These are phyloP conservation scores for Cyclopterus lumpus DNA, from an alignment of 2,797 vertebrate species.

Conservation along the genomic window DNA sequence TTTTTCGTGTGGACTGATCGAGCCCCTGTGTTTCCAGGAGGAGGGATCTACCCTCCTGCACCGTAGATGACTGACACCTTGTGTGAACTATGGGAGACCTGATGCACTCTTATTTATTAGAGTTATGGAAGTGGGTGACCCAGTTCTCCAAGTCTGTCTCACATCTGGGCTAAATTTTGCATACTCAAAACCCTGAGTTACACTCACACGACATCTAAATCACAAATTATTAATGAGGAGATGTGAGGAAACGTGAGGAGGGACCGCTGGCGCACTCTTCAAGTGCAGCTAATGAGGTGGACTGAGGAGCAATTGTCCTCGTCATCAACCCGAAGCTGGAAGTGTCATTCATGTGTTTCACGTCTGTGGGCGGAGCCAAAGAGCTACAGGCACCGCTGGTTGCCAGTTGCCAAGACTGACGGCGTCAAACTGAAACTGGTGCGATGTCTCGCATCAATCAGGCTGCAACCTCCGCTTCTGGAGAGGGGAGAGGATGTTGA, in stretches of 20 bases:
- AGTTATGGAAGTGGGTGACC: slow-evolving; percentile 56
- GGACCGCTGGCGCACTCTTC: background rate
- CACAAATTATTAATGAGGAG: slow-evolving; percentile 21
- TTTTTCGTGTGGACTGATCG: background rate
- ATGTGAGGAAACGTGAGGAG: slow-evolving; percentile 7
- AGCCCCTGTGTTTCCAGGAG: background rate
- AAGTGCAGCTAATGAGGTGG: slow-evolving; percentile 13
- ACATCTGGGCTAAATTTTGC: slow-evolving; percentile 57
- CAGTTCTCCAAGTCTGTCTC: slow-evolving; percentile 51
- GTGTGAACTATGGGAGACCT: slow-evolving; percentile 17
- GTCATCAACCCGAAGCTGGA: background rate
- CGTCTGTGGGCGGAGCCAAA: background rate
- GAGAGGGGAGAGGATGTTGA: too few relatives aligned
- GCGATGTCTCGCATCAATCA: background rate
- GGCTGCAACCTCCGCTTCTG: too few relatives aligned
- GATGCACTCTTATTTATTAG: slow-evolving; percentile 19
- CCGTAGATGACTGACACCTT: slow-evolving; percentile 1
- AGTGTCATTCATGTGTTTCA: background rate
- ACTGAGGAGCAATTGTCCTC: background rate
- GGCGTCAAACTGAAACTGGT: background rate
- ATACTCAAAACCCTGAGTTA: slow-evolving; percentile 28
- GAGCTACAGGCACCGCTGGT: background rate
- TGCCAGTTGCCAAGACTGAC: background rate
- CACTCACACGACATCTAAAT: slow-evolving; percentile 17
- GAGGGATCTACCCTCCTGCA: background rate